Percentiles rank a stretch among this genome's conserved stretches.
Evolutionary conservation across 2,797 vertebrate genomes (phyloP).

Genomic region (Pseudotriccus pelzelni): DNA sequence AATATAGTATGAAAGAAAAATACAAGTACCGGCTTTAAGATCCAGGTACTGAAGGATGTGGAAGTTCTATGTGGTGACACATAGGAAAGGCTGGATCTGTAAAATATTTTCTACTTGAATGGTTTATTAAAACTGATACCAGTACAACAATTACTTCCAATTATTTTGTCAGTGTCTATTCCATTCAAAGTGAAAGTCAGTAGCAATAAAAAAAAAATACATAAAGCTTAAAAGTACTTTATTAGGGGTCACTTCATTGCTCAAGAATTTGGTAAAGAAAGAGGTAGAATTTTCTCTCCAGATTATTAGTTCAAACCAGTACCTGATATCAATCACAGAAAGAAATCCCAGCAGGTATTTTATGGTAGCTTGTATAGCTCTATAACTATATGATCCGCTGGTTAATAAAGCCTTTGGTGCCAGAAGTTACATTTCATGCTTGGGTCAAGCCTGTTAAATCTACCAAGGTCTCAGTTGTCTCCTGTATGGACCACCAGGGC

Average conservation of each 20-base stretch:
- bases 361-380: not conserved
- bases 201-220: not conserved
- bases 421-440: not conserved
- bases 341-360: not conserved
- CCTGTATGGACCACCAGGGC: not conserved
- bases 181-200: constrained; percentile 53
- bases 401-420: constrained; percentile 27
- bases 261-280: not conserved
- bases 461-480: not conserved
- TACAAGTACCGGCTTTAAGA: constrained; percentile 51
- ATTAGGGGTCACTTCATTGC: not conserved
- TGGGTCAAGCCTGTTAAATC: not conserved
- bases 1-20: constrained; percentile 51
- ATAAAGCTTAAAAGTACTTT: constrained; percentile 49
- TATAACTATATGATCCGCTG: not conserved
- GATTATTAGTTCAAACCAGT: not conserved
- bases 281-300: constrained; percentile 16
- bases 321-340: not conserved
- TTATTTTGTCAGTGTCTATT: constrained; percentile 74
- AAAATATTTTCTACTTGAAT: constrained; percentile 47
- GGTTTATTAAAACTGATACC: constrained; percentile 71
- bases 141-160: constrained; percentile 72
- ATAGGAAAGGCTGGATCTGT: constrained; percentile 48
- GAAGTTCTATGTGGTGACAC: constrained; percentile 46
- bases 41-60: constrained; percentile 56